These are phyloP conservation scores for Hypena proboscidalis DNA, from an alignment of 2,888 invertebrate species.

Conservation along the genomic window DNA sequence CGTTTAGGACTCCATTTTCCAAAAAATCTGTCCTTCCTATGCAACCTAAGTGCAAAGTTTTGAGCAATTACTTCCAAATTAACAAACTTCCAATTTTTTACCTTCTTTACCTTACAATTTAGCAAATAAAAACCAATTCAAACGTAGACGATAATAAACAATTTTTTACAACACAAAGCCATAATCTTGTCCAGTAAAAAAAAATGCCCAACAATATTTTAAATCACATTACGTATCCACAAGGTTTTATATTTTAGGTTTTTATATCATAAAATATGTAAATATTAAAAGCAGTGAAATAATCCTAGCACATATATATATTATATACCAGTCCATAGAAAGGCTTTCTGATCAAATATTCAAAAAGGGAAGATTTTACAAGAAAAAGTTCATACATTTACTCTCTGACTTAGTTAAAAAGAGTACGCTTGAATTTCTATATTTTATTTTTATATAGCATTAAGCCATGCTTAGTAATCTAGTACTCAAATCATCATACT, in stretches of 20 bases:
- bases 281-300: constrained; percentile 57
- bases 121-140: no score
- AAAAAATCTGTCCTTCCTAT: no score
- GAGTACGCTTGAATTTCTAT: constrained; percentile 15
- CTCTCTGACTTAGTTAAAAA: constrained; percentile 29
- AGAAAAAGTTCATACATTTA: constrained; percentile 44
- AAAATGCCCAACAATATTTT: constrained; percentile 27
- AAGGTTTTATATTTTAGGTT: no score
- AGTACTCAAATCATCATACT: no score
- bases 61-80: no score
- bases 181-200: constrained; percentile 15
- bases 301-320: constrained; percentile 50
- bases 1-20: no score
- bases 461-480: no score
- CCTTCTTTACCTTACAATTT: no score
- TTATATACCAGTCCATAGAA: constrained; percentile 37
- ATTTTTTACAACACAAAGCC: constrained; percentile 7
- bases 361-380: constrained; percentile 44
- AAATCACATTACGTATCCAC: constrained; percentile 41
- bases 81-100: no score
- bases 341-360: constrained; percentile 64
- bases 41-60: no score
- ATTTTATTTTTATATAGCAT: constrained; percentile 2
- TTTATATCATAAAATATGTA: constrained; percentile 56
- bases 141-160: background rate